Conservation (phyloP, 2,888 invertebrate species). For the Dendrolimus houi region DNA sequence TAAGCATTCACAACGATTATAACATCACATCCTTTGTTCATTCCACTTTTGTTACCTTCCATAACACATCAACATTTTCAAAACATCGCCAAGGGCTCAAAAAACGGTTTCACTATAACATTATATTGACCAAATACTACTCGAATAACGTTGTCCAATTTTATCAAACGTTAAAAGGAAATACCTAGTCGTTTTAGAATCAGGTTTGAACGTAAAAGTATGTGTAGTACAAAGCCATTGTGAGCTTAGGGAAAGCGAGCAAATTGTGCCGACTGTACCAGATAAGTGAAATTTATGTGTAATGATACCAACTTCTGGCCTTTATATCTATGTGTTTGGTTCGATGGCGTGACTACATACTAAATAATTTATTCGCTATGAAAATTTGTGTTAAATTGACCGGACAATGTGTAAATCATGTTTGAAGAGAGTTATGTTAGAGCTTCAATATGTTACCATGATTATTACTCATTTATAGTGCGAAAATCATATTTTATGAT, state of each 20-base stretch:
- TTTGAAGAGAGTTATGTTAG: no score
- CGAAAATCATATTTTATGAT: no score
- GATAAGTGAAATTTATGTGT: conserved; percentile 67
- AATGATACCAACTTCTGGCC: conserved; percentile 61
- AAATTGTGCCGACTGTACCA: conserved; percentile 54
- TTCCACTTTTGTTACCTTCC: no score
- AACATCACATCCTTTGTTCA: no score
- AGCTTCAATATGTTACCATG: no score
- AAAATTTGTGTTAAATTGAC: conserved; percentile 46
- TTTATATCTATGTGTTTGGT: conserved; percentile 57
- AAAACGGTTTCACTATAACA: no score
- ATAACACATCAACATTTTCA: no score
- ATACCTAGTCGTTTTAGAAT: not conserved
- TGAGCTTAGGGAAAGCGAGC: conserved; percentile 28
- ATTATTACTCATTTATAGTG: no score
- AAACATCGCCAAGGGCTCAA: no score
- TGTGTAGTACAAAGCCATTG: conserved; percentile 10
- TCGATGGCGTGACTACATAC: conserved; percentile 49
- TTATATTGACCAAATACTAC: no score
- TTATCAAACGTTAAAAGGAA: not conserved
- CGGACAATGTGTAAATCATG: conserved; percentile 29
- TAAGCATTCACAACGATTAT: no score
- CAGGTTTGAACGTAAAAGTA: not conserved
- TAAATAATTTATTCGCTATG: conserved; percentile 44
- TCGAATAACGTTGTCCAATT: no score